Evolutionary conservation across 2,797 vertebrate genomes (phyloP).

Genomic region (Pipistrellus kuhlii): DNA sequence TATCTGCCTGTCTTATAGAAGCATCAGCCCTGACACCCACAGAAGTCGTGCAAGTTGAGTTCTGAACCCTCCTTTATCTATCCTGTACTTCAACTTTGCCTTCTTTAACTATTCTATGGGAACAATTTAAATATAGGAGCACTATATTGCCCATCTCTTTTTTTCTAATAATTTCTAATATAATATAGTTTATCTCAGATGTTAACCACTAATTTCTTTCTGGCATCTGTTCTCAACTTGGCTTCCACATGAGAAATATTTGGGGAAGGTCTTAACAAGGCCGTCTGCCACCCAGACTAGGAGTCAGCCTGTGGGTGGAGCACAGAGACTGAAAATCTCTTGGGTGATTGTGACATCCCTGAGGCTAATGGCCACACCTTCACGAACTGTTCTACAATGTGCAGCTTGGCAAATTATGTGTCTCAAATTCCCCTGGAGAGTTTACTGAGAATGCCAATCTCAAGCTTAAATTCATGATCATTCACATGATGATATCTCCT

Average conservation of each 20-base stretch:
- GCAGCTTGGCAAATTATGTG: not conserved
- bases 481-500: not conserved
- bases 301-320: not conserved
- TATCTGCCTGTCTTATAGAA: accelerated
- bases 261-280: not conserved
- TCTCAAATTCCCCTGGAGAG: not conserved
- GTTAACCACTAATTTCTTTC: not conserved
- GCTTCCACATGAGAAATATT: too few relatives aligned
- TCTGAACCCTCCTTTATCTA: not conserved
- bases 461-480: not conserved
- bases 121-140: not conserved
- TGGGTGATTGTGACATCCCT: accelerated
- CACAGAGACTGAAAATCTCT: accelerated
- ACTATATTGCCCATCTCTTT: not conserved
- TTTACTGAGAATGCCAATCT: not conserved
- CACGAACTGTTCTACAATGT: not conserved
- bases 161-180: not conserved
- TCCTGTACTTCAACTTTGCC: accelerated
- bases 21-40: accelerated
- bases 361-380: not conserved
- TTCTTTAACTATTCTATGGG: accelerated
- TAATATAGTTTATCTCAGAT: not conserved
- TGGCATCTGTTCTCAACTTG: not conserved
- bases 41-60: accelerated
- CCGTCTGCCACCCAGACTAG: accelerated